These are phyloP conservation scores for Enteromius viviparus DNA, from an alignment of 2,797 vertebrate genomes.

Conservation along the genomic window DNA sequence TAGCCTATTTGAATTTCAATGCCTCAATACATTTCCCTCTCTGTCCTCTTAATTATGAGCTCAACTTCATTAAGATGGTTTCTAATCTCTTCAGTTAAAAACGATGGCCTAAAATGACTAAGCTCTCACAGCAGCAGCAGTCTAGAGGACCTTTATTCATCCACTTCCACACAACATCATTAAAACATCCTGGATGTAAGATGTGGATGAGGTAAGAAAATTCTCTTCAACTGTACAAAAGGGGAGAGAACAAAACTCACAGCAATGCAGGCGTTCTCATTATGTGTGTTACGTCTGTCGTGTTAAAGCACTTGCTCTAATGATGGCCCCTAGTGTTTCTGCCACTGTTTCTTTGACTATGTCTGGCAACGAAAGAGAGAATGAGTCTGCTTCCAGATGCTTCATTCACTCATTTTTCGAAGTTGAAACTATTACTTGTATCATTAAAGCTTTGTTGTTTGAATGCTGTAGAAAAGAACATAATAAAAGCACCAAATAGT, in stretches of 20 bases:
- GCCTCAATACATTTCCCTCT: background rate
- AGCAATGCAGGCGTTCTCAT: background rate
- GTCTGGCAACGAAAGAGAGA: background rate
- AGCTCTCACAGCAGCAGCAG: background rate
- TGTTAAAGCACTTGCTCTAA: slow-evolving; percentile 23
- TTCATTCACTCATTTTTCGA: background rate
- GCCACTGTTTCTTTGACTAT: slow-evolving; percentile 7
- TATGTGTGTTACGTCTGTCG: slow-evolving; percentile 7
- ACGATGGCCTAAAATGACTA: slow-evolving; percentile 12
- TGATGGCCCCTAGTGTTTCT: slow-evolving; percentile 6
- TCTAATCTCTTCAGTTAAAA: slow-evolving; percentile 24
- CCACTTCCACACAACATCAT: slow-evolving; percentile 10
- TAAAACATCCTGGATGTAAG: slow-evolving; percentile 12
- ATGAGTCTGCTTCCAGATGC: background rate
- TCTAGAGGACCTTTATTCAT: slow-evolving; percentile 4
- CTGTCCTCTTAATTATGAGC: background rate
- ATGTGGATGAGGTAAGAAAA: slow-evolving; percentile 25
- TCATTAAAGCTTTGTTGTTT: slow-evolving; percentile 9
- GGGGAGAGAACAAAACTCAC: background rate
- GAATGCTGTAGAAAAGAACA: background rate
- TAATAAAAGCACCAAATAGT: background rate
- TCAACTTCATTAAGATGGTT: slow-evolving; percentile 17
- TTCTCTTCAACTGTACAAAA: slow-evolving; percentile 19
- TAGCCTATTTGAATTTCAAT: slow-evolving; percentile 14
- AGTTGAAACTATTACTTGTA: background rate